Evolutionary conservation across 2,888 invertebrate genomes (phyloP).

Genomic region (Xestia ashworthii): DNA sequence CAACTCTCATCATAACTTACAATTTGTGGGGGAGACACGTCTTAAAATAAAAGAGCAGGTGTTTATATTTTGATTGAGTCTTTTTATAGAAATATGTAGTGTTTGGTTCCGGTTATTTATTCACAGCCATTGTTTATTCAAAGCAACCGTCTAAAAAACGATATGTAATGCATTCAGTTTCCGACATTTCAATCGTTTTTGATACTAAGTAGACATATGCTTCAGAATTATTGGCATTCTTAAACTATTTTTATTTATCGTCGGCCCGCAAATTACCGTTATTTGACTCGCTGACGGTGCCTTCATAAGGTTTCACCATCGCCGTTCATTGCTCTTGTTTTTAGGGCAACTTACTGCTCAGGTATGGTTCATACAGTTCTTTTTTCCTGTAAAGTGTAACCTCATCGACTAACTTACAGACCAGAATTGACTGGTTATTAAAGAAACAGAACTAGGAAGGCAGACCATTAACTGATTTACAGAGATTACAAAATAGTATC

Average conservation of each 20-base stretch:
- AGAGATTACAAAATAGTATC: not conserved
- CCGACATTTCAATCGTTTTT: slow-evolving; percentile 21
- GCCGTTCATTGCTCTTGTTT: slow-evolving; percentile 68
- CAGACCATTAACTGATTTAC: not conserved
- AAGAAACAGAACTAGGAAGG: not conserved
- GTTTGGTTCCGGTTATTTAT: slow-evolving; percentile 21
- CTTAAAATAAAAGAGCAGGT: slow-evolving; percentile 65
- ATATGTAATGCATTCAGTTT: slow-evolving; percentile 29
- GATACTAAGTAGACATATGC: slow-evolving; percentile 1
- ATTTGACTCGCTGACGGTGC: slow-evolving; percentile 68
- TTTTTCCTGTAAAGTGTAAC: not conserved
- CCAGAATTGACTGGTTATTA: not conserved
- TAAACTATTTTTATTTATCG: slow-evolving; percentile 60
- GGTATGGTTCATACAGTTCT: slow-evolving; percentile 23
- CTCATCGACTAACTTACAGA: not conserved
- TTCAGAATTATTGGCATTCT: slow-evolving; percentile 44
- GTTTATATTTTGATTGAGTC: slow-evolving; percentile 51
- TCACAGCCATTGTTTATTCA: slow-evolving; percentile 28
- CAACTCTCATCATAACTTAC: slow-evolving; percentile 83
- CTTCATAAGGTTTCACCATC: slow-evolving; percentile 74
- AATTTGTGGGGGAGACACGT: slow-evolving; percentile 76
- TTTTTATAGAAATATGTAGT: slow-evolving; percentile 12
- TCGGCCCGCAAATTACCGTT: slow-evolving; percentile 64
- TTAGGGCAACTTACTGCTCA: slow-evolving; percentile 70
- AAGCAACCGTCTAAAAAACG: slow-evolving; percentile 12